These are phyloP conservation scores for Sebastes jordani DNA, from an alignment of 2,797 vertebrate genomes.

Conservation along the genomic window DNA sequence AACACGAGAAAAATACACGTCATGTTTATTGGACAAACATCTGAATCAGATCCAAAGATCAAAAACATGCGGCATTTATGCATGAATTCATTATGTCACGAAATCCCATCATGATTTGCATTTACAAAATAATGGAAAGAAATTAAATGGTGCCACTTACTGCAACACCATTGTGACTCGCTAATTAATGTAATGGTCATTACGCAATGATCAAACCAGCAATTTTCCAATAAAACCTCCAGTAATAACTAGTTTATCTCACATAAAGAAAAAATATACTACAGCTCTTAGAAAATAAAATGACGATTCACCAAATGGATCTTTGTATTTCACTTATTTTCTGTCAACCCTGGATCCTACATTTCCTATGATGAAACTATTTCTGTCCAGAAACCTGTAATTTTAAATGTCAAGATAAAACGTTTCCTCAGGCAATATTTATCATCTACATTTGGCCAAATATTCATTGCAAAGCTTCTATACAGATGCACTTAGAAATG, in stretches of 20 bases:
- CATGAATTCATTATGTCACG: slow-evolving; percentile 34
- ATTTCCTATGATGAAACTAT: neutral
- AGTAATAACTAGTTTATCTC: slow-evolving; percentile 6
- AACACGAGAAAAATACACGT: slow-evolving; percentile 17
- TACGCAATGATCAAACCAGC: slow-evolving; percentile 30
- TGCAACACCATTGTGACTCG: slow-evolving; percentile 18
- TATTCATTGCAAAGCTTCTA: neutral
- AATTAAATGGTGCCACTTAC: slow-evolving; percentile 35
- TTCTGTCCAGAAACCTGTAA: neutral
- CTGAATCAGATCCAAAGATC: slow-evolving; percentile 52
- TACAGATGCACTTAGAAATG: neutral
- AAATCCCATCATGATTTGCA: slow-evolving; percentile 36
- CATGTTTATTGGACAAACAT: slow-evolving; percentile 50
- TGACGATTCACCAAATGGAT: slow-evolving; percentile 1
- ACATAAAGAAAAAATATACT: neutral
- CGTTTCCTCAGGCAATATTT: neutral
- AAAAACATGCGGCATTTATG: slow-evolving; percentile 41
- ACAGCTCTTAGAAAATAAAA: neutral
- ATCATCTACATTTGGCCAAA: neutral
- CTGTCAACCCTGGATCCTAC: neutral
- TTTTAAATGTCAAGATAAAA: neutral
- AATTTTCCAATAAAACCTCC: slow-evolving; percentile 22
- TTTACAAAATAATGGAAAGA: slow-evolving; percentile 43
- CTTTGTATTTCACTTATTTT: neutral
- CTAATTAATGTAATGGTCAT: slow-evolving; percentile 25